Base-by-base conservation (phyloP, 1,140 invertebrate species). In the Polyergus mexicanus region DNA sequence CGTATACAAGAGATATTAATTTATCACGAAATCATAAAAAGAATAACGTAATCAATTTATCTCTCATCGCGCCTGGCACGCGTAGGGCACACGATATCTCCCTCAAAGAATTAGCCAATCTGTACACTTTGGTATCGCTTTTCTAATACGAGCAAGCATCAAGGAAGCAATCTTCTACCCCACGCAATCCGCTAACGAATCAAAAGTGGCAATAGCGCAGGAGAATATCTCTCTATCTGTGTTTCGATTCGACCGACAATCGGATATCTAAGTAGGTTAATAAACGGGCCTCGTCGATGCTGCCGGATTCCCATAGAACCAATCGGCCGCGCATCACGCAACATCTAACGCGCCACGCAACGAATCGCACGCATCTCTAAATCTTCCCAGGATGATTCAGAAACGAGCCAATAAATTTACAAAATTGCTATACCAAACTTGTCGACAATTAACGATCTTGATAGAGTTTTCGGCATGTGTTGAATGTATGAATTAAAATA, bases 221-320 rank as follows among this genome's bases (percentile, higher is more conserved):
- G 71, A 84, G 86, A 90, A 92, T 86, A 92, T 90, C 86, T 91
- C 86, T 91, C 87, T 88, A 91, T 92, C 87, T 89, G 88, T 54
- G 63, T 69, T 80, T 69, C 75, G 74, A 89, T 78, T 68, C 71
- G 35, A 47, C 69, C 51, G 56, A 81, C 74, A 90, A 91, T 91
- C 81, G 72, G 86, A 62, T 91, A 90, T 87, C 88, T 92, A 92
- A 91, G 84, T 93, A 90, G 90, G 86, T 91, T 93, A 92, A 93
- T 93, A 91, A 93, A 93, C 89, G 86, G 88, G 76, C 72, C 81
- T 89, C 87, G 88, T 93, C 92, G 81, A 93, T 93, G 90, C 87
- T 88, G 85, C 38, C 68, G 90, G 77, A 92, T 92, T 92, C 91
- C 91, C 91, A 90, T 87, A 92, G 88, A 91, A 90, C 88, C 91